Base-by-base conservation (phyloP, 2,888 invertebrate genomes). In the Drosophila koepferae region DNA sequence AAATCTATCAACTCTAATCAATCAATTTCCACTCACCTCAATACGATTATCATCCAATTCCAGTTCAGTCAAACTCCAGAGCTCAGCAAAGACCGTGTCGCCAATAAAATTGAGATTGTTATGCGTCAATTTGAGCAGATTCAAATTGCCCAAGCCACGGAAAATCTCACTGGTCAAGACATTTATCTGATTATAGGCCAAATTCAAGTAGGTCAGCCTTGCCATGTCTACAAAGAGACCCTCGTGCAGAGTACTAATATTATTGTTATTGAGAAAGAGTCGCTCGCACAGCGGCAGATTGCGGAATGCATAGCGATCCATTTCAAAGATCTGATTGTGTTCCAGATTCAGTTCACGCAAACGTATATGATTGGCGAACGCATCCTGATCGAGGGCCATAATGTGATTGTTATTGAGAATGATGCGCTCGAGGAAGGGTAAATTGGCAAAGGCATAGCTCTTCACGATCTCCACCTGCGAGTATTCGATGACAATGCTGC, bases 191-290 rank as follows among this genome's bases (percentile, higher is more conserved):
- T 96, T 97, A 89, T 95, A 95, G 91, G 96, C 97, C 90, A 98
- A 93, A 92, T 98, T 97, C 81, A 99, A 94, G 87, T 96, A 96
- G 61, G 96, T 94, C 61, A 98, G 94, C 86, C 96, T 95, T 62
- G 95, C 95, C 91, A 97, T 94, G 80, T 96, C 95, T 81, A 94
- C 94, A 89, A 97, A 98, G 28, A 98, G 96, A 74, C 96, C 96
- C 74, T 98, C 97, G 84, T 97, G 98, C 75, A 98, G 94, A 41
- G 95, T 94, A 72, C 96, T 96, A 80, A 99, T 95, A 91, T 96
- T 96, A 93, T 99, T 99, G 91, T 96, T 96, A 84, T 97, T 97
- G 60, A 99, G 94, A 76, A 95, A 95, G 46, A 99, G 94, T 74
- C 96, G 95, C 83, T 95, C 95, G 76, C 97, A 93, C 63, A 94